Evolutionary conservation across 2,113 vertebrate species (phyloP).

Genomic region (Myxocyprinus asiaticus): DNA sequence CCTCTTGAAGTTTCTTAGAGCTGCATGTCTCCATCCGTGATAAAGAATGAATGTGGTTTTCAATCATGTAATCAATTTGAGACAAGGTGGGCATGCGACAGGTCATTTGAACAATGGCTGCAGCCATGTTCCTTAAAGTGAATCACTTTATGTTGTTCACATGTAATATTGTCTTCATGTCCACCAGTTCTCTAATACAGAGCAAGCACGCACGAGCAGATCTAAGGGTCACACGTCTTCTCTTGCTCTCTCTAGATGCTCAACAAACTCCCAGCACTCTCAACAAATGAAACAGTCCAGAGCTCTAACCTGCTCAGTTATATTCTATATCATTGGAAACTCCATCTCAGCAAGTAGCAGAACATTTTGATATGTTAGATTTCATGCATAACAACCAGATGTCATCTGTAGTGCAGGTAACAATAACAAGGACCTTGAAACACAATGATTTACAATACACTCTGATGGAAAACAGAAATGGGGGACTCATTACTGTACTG

Average conservation of each 20-base stretch:
- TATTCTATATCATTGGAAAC: no score
- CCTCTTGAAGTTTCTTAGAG: conserved; percentile 47
- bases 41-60: conserved; percentile 64
- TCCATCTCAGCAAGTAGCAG: no score
- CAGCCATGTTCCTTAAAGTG: conserved; percentile 17
- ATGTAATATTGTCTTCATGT: not conserved
- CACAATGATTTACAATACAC: no score
- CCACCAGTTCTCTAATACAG: not conserved
- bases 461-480: no score
- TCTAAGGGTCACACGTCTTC: conserved; percentile 4
- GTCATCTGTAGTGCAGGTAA: no score
- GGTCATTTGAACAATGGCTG: conserved; percentile 53
- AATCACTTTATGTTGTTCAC: conserved; percentile 21
- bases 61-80: conserved; percentile 70
- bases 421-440: no score
- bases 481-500: no score
- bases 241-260: not conserved
- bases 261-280: no score
- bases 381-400: no score
- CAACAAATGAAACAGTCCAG: no score
- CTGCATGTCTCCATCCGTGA: conserved; percentile 64
- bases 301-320: no score
- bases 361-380: no score
- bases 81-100: conserved; percentile 60
- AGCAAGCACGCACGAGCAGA: not conserved